phyloP scores from a whole-genome alignment of 2,888 invertebrate species.

The Dromius quadrimaculatus region DNA sequence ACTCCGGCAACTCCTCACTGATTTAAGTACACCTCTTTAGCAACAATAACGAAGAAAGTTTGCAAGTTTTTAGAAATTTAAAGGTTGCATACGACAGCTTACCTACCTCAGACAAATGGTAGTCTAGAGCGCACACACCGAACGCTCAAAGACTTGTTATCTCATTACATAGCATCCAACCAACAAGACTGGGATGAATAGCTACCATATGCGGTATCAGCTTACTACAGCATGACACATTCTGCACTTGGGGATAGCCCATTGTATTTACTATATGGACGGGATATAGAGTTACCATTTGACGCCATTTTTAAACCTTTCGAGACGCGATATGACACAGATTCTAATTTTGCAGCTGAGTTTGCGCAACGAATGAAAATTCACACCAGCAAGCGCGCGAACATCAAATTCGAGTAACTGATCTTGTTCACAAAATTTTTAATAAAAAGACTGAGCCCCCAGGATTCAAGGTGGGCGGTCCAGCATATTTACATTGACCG shows the following conservation, averaged over 20 bases:
- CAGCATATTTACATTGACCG: slow-evolving; percentile 11
- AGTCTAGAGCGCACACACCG: slow-evolving; percentile 29
- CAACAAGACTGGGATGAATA: slow-evolving; percentile 39
- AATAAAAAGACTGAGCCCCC: slow-evolving; percentile 7
- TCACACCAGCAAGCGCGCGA: slow-evolving; percentile 1
- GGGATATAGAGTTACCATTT: slow-evolving; percentile 18
- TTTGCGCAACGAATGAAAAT: slow-evolving; percentile 22
- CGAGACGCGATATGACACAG: not conserved
- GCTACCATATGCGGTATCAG: slow-evolving; percentile 37
- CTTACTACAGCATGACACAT: slow-evolving; percentile 16
- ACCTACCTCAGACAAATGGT: slow-evolving; percentile 35
- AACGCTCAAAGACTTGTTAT: slow-evolving; percentile 19
- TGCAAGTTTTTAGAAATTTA: slow-evolving; percentile 31
- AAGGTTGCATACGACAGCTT: slow-evolving; percentile 25
- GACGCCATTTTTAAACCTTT: slow-evolving; percentile 5
- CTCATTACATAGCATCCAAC: slow-evolving; percentile 8
- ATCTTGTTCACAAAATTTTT: slow-evolving; percentile 7
- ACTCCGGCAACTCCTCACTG: slow-evolving; percentile 37
- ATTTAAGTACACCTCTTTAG: slow-evolving; percentile 41
- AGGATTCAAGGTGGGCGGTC: not conserved
- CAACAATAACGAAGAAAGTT: slow-evolving; percentile 22
- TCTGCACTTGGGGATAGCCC: slow-evolving; percentile 3
- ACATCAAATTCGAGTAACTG: not conserved
- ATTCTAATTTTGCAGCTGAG: not conserved
- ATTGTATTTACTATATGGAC: slow-evolving; percentile 31